These are phyloP conservation scores for Anthoscopus minutus DNA, from an alignment of 2,113 vertebrate species.

Conservation along the genomic window DNA sequence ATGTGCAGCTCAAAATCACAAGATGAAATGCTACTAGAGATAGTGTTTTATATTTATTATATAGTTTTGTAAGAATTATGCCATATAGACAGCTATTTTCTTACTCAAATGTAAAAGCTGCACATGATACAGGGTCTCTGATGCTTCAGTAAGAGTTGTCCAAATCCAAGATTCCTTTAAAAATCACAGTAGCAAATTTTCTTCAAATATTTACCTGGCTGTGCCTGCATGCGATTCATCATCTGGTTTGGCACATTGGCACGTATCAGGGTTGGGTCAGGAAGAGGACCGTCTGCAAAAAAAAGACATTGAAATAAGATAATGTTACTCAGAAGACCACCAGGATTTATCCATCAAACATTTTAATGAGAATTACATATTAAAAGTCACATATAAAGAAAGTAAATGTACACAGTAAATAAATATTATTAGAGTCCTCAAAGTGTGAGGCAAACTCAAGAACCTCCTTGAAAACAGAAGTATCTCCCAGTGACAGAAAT, in stretches of 20 bases:
- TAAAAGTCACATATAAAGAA: neutral
- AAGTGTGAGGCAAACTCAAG: neutral
- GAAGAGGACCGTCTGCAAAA: conserved; percentile 84
- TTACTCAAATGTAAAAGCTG: neutral
- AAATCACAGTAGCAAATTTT: neutral
- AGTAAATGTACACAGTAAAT: neutral
- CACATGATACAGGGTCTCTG: neutral
- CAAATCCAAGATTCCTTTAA: neutral
- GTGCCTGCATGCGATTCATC: conserved; percentile 87
- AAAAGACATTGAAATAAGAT: neutral
- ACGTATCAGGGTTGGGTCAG: conserved; percentile 85
- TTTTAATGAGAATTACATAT: neutral
- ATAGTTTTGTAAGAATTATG: neutral
- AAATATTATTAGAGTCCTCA: neutral
- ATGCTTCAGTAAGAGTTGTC: neutral
- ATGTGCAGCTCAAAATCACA: neutral
- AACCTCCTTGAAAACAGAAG: neutral
- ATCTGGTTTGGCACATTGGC: conserved; percentile 88
- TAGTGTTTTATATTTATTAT: neutral
- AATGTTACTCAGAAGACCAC: neutral
- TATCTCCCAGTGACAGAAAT: neutral
- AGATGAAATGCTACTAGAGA: neutral
- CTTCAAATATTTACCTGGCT: conserved; percentile 74
- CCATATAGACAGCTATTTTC: neutral
- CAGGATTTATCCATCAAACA: neutral